Conservation (phyloP, 2,888 invertebrate species). For the Drosophila cracens region DNA sequence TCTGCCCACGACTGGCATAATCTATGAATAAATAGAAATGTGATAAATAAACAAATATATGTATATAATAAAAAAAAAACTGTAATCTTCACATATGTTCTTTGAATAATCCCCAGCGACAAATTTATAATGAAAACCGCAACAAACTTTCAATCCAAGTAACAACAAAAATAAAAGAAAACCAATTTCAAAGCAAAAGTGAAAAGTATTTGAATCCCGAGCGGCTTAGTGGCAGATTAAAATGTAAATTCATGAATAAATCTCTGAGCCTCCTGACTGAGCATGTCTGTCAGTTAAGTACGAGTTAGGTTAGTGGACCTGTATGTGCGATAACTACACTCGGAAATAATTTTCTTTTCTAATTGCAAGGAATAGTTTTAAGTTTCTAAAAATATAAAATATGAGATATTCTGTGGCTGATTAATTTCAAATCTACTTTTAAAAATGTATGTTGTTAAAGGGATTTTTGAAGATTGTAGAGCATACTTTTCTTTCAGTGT, state of each 20-base stretch:
- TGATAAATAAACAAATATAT: constrained; percentile 1
- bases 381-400: background rate
- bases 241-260: constrained; percentile 75
- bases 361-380: background rate
- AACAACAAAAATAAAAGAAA: constrained; percentile 28
- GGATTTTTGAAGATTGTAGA: background rate
- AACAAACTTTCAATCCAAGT: constrained; percentile 61
- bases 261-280: constrained; percentile 36
- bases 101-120: constrained; percentile 63
- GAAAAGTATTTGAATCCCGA: constrained; percentile 68
- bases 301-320: constrained; percentile 1
- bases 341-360: too few species aligned
- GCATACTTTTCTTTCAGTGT: constrained; percentile 6
- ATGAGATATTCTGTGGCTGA: background rate
- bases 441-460: background rate
- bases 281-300: constrained; percentile 44
- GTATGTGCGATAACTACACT: background rate
- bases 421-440: background rate
- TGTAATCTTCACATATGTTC: constrained; percentile 46
- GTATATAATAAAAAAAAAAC: background rate
- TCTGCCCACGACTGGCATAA: constrained; percentile 86
- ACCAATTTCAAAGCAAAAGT: constrained; percentile 44
- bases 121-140: constrained; percentile 71
- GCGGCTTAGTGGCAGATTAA: constrained; percentile 74
- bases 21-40: constrained; percentile 79